Evolutionary conservation across 2,113 vertebrate species (phyloP).

Genomic region (Himantopus leucocephalus): DNA sequence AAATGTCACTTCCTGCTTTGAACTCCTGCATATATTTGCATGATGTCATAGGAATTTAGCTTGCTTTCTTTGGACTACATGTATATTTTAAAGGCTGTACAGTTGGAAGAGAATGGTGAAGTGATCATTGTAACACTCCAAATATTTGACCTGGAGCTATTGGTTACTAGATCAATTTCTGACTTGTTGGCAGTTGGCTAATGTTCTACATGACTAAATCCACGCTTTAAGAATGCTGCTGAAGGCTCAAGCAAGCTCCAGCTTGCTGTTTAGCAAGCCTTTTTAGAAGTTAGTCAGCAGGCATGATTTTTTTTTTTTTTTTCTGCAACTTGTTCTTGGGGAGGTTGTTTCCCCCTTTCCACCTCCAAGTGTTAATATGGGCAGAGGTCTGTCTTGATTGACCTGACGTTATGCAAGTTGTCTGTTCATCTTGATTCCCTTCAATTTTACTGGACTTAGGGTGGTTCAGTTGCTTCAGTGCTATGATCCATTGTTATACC

Average conservation of each 20-base stretch:
- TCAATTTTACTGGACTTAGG: not conserved
- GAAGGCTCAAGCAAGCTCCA: not conserved
- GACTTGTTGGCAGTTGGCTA: not conserved
- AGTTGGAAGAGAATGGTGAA: not conserved
- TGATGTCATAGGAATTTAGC: not conserved
- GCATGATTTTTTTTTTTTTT: not conserved
- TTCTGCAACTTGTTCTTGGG: not conserved
- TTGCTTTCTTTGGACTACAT: not conserved
- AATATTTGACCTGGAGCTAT: not conserved
- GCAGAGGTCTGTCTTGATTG: not conserved
- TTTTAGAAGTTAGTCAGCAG: not conserved
- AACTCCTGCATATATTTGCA: not conserved
- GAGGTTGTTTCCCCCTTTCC: not conserved
- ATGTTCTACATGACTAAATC: not conserved
- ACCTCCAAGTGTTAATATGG: not conserved
- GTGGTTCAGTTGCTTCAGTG: not conserved
- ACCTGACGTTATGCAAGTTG: not conserved
- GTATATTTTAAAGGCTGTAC: not conserved
- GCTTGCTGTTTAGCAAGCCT: not conserved
- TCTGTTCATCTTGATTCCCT: not conserved
- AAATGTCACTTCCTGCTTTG: not conserved
- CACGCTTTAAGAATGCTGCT: not conserved
- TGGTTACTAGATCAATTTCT: not conserved
- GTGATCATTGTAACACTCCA: not conserved
- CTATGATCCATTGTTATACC: not conserved